These are phyloP conservation scores for Drosophila kanekoi DNA, from an alignment of 2,888 invertebrate genomes.

Conservation along the genomic window DNA sequence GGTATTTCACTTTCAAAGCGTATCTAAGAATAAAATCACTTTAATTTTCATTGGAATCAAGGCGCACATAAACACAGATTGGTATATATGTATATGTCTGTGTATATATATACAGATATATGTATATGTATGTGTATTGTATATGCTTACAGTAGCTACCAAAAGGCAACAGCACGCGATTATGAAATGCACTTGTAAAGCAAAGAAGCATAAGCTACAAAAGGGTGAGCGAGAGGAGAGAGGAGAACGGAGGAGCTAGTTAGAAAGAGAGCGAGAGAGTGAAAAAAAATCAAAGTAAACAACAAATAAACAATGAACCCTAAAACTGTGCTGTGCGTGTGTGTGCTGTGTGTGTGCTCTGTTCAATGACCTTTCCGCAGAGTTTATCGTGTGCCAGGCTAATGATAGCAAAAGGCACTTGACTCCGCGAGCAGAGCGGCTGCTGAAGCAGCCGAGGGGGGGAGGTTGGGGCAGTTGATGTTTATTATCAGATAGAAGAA, in stretches of 20 bases:
- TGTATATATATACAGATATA: conserved; percentile 1
- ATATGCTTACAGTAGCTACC: conserved; percentile 29
- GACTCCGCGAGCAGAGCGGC: conserved; percentile 21
- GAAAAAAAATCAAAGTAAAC: conserved; percentile 46
- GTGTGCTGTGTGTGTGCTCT: conserved; percentile 6
- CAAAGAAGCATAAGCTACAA: conserved; percentile 4
- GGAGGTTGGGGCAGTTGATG: not conserved
- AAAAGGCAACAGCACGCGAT: conserved; percentile 47
- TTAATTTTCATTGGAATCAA: conserved; percentile 48
- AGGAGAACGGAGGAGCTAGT: conserved; percentile 5
- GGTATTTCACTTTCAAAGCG: conserved; percentile 48
- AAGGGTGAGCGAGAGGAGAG: not conserved
- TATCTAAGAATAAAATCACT: conserved; percentile 38
- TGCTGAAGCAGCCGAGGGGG: not conserved
- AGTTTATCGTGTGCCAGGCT: conserved; percentile 48
- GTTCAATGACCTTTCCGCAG: conserved; percentile 67
- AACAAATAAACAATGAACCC: conserved; percentile 72
- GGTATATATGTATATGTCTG: conserved; percentile 1
- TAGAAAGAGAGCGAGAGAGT: conserved; percentile 14
- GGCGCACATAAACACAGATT: conserved; percentile 13
- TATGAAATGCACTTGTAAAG: conserved; percentile 58
- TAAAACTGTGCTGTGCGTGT: conserved; percentile 44
- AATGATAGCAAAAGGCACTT: conserved; percentile 55
- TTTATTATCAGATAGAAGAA: not conserved
- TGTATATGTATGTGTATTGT: conserved; percentile 2